Evolutionary conservation across 2,888 invertebrate species (phyloP), one percentile per base, ranked within the genome.

Genomic region (Metellina segmentata): DNA sequence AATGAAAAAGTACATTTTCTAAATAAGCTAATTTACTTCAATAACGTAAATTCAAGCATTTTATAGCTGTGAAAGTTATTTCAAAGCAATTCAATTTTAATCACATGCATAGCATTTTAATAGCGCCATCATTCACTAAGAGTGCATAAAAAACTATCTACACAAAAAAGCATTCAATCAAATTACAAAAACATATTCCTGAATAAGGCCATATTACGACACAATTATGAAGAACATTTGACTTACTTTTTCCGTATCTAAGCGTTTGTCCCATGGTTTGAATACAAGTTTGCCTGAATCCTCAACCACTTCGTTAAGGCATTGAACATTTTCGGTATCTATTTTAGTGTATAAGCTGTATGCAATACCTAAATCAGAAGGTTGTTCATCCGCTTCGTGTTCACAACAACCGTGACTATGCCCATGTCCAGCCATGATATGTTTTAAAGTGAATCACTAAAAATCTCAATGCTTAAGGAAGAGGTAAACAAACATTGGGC

Each of bases 281-380:
- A 99, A 99, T 6, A 99, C 97, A 51, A 96, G 96, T 95, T 97
- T 97, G 20, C 98, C 99, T 13, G 98, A 97, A 51, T 97, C 98
- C 94, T 98, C 98, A 7, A 96, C 95, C 81, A 96, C 96, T 95
- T 99, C 99, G 95, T 99, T 99, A 61, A 99, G 95, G 95, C 99
- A 99, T 94, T 98, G 96, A 49, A 99, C 95, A 95, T 98, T 97
- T 72, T 97, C 96, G 94, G 96, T 96, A 95, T 99, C 97, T 94
- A 99, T 98, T 96, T 98, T 98, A 94, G 97, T 96, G 95, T 96
- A 98, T 89, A 99, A 96, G 96, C 97, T 98, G 94, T 97, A 98
- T 93, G 97, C 96, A 81, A 97, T 95, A 5, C 97, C 98, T 94
- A 97, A 79, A 8, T 93, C 92, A 34, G 88, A 79, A 4, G 89